Evolutionary conservation across 2,888 invertebrate genomes (phyloP).

Genomic region (Aquatica leii): DNA sequence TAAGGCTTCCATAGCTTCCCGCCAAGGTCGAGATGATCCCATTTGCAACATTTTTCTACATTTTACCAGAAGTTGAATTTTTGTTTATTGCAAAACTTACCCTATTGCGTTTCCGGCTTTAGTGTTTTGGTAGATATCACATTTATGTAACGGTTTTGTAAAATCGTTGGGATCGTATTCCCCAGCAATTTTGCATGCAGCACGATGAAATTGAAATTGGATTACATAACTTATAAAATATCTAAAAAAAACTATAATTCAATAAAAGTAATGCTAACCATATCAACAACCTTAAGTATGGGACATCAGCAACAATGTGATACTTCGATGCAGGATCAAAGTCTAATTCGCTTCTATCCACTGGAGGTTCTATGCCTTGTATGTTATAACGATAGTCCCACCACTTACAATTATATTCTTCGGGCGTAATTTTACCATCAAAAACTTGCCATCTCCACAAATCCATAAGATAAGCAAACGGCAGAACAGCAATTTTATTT

Average conservation of each 20-base stretch:
- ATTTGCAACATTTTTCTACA: conserved; percentile 75
- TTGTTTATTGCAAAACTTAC: too few relatives aligned
- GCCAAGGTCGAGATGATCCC: conserved; percentile 81
- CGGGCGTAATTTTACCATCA: conserved; percentile 66
- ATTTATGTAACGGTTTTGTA: conserved; percentile 77
- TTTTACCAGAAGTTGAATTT: too few relatives aligned
- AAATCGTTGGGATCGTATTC: conserved; percentile 77
- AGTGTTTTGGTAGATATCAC: conserved; percentile 83
- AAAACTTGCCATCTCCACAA: conserved; percentile 75
- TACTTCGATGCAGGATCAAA: conserved; percentile 76
- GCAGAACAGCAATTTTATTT: conserved; percentile 76
- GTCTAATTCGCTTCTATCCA: conserved; percentile 67
- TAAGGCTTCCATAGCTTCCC: conserved; percentile 83
- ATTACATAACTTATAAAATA: conserved; percentile 81
- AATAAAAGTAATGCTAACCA: too few relatives aligned
- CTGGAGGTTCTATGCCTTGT: conserved; percentile 72
- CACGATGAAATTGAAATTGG: conserved; percentile 86
- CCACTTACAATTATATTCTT: conserved; percentile 73
- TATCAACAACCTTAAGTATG: conserved; percentile 76
- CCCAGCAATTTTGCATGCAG: conserved; percentile 76
- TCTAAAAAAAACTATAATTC: conserved; percentile 58
- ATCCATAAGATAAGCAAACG: conserved; percentile 75
- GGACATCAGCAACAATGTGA: conserved; percentile 59
- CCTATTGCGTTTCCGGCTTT: conserved; percentile 79
- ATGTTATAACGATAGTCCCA: conserved; percentile 68